A percentile compares a stretch with the other conserved stretches of the same genome.
These are phyloP conservation scores for Chionomys nivalis DNA, from an alignment of 2,113 vertebrate species.

Conservation along the genomic window DNA sequence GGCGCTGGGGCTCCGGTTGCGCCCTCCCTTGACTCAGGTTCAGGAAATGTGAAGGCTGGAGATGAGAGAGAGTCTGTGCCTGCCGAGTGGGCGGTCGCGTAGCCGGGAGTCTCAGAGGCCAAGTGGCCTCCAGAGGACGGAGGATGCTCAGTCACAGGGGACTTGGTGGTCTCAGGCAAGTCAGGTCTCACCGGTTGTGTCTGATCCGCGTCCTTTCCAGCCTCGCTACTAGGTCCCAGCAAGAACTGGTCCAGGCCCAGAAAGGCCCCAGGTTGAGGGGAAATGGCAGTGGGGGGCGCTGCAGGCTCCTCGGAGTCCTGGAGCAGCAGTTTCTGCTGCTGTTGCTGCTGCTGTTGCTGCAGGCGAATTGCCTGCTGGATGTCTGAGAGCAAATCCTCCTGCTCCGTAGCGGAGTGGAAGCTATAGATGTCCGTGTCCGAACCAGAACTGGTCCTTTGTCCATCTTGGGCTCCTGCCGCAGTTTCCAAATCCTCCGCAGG, in stretches of 20 bases:
- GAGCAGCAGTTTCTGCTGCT: constrained; percentile 21
- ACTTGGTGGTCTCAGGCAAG: constrained; percentile 55
- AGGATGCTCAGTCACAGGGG: neutral
- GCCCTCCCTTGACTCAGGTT: neutral
- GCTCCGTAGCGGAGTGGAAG: constrained; percentile 97
- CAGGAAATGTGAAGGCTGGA: constrained; percentile 52
- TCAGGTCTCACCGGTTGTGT: constrained; percentile 57
- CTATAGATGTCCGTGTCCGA: constrained; percentile 98
- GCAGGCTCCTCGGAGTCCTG: constrained; percentile 30
- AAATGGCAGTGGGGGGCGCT: constrained; percentile 6
- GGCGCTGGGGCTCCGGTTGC: fast-evolving
- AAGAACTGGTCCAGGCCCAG: constrained; percentile 70
- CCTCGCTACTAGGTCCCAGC: neutral
- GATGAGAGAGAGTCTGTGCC: neutral
- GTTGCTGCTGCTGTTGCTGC: constrained; percentile 92
- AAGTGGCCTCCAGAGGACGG: neutral
- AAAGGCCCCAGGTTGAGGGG: constrained; percentile 61
- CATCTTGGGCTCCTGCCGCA: constrained; percentile 85
- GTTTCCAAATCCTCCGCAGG: constrained; percentile 82
- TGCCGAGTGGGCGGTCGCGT: neutral
- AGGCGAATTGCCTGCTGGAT: constrained; percentile 97
- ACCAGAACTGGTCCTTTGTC: constrained; percentile 94
- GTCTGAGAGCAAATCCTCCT: constrained; percentile 97
- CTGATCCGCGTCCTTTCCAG: constrained; percentile 60
- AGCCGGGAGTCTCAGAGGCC: neutral